These are phyloP conservation scores for Riparia riparia DNA, from an alignment of 2,113 vertebrate species.

Conservation along the genomic window DNA sequence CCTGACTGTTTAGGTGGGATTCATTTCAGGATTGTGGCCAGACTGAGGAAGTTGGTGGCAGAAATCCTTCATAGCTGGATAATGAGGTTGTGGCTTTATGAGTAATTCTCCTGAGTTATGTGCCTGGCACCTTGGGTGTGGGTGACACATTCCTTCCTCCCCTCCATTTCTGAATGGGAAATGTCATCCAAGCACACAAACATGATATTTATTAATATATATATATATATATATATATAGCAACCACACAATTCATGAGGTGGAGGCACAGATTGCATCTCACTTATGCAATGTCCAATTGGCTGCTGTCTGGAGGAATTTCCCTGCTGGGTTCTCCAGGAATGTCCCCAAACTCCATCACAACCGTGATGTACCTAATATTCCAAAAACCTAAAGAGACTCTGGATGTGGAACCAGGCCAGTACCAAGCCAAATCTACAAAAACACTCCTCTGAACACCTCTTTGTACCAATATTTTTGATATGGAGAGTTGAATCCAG, in stretches of 20 bases:
- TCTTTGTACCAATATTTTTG: not conserved
- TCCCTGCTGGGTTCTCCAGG: not conserved
- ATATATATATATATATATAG: not conserved
- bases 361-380: not conserved
- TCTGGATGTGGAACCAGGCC: not conserved
- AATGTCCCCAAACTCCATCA: not conserved
- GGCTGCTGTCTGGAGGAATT: not conserved
- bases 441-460: not conserved
- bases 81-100: constrained; percentile 24
- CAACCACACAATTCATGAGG: not conserved
- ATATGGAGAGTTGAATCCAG: not conserved
- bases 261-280: not conserved
- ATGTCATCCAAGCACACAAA: constrained; percentile 31
- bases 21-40: constrained; percentile 23
- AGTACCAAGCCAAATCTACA: not conserved
- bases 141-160: constrained; percentile 7
- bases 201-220: not conserved
- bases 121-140: not conserved
- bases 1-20: constrained; percentile 7
- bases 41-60: not conserved
- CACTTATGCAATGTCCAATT: not conserved
- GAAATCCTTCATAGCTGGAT: not conserved
- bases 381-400: not conserved
- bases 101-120: constrained; percentile 48
- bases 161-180: constrained; percentile 17